Percentiles rank a stretch among this genome's conserved stretches.
These are phyloP conservation scores for Scomberomorus guttatus DNA, from an alignment of 2,797 vertebrate genomes.

Conservation along the genomic window DNA sequence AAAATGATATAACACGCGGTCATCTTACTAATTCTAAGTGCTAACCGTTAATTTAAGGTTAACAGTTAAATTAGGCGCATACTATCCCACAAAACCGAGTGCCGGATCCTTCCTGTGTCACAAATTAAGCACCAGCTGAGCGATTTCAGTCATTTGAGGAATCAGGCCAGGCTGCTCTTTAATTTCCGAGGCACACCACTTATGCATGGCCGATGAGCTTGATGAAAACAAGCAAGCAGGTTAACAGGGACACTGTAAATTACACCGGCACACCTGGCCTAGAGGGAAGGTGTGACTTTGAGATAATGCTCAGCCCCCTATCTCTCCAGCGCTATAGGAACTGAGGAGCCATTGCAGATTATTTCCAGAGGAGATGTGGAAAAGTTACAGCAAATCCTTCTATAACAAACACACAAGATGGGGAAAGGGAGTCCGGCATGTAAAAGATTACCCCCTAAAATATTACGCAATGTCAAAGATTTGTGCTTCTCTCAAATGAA, in stretches of 20 bases:
- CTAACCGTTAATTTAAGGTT: conserved; percentile 36
- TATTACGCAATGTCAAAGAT: conserved; percentile 44
- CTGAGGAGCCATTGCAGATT: conserved; percentile 38
- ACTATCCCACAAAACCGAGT: conserved; percentile 30
- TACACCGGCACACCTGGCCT: conserved; percentile 77
- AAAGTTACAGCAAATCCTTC: conserved; percentile 52
- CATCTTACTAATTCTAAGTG: conserved; percentile 43
- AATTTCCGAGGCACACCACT: conserved; percentile 62
- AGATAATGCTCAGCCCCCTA: conserved; percentile 49
- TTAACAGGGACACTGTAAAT: conserved; percentile 77
- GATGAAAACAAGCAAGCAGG: conserved; percentile 78
- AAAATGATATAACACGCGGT: background rate
- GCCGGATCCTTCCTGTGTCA: conserved; percentile 40
- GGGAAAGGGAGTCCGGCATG: conserved; percentile 58
- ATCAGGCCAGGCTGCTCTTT: conserved; percentile 69
- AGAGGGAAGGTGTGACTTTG: conserved; percentile 74
- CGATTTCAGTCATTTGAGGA: conserved; percentile 66
- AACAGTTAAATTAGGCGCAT: background rate
- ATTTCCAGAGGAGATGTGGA: conserved; percentile 49
- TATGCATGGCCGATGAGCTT: conserved; percentile 70
- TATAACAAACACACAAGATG: conserved; percentile 48
- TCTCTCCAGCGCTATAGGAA: background rate
- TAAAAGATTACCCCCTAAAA: conserved; percentile 51
- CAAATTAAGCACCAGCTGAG: conserved; percentile 61
- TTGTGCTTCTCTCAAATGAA: conserved; percentile 45